These are phyloP conservation scores for Lytechinus variegatus DNA, from an alignment of 35 echinoderm and acorn worm species.

Conservation along the genomic window DNA sequence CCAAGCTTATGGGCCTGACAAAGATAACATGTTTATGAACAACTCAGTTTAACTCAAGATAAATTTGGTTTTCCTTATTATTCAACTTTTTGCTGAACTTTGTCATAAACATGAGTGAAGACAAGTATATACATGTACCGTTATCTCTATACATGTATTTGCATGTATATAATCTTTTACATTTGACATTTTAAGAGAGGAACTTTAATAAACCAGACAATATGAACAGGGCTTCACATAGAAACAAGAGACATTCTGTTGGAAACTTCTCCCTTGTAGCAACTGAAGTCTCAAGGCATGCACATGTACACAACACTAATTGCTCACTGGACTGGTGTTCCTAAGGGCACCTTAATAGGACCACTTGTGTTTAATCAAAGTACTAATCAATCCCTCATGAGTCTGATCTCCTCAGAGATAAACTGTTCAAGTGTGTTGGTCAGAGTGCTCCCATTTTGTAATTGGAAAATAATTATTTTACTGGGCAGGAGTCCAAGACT, in stretches of 20 bases:
- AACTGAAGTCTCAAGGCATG: not conserved
- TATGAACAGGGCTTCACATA: not conserved
- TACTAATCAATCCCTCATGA: not conserved
- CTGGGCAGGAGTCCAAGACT: not conserved
- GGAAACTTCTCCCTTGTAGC: not conserved
- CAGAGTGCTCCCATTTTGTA: not conserved
- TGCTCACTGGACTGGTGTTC: not conserved
- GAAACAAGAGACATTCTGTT: not conserved
- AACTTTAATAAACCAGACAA: no score
- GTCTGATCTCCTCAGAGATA: not conserved
- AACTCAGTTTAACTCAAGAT: no score
- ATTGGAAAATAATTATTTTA: not conserved
- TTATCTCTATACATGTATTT: no score
- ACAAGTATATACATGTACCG: no score
- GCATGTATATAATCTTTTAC: no score
- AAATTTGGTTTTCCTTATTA: no score
- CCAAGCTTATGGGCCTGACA: not conserved
- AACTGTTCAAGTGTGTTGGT: not conserved
- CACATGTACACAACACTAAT: not conserved
- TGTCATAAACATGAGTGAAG: no score
- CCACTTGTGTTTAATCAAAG: not conserved
- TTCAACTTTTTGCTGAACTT: no score
- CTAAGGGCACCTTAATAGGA: constrained; percentile 1
- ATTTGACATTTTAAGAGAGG: no score
- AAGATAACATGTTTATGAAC: no score